Evolutionary conservation across 2,888 invertebrate genomes (phyloP).

Genomic region (Scaptomyza parva): DNA sequence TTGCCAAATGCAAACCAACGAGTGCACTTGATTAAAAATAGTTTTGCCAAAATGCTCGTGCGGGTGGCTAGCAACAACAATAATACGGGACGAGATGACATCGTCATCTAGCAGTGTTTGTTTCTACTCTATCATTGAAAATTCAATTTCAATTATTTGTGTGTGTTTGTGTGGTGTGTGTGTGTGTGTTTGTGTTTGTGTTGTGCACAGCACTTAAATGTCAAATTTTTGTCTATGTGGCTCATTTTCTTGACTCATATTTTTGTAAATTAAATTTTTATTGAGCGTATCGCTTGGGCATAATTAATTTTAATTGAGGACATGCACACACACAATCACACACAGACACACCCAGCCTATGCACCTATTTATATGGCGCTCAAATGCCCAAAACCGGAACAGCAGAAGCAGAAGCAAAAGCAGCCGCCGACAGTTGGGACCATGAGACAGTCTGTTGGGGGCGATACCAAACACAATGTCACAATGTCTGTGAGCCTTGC

Average conservation of each 20-base stretch:
- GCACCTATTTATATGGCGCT: conserved; percentile 46
- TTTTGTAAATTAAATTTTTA: conserved; percentile 80
- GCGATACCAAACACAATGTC: conserved; percentile 27
- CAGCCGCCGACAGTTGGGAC: conserved; percentile 21
- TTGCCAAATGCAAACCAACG: conserved; percentile 60
- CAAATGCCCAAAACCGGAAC: conserved; percentile 47
- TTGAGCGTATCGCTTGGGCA: conserved; percentile 79
- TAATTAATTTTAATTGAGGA: conserved; percentile 82
- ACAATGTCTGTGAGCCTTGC: conserved; percentile 22
- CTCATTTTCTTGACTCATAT: conserved; percentile 72
- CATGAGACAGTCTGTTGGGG: conserved; percentile 22
- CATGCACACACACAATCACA: conserved; percentile 42
- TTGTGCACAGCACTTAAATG: conserved; percentile 58
- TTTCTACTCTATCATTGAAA: conserved; percentile 69
- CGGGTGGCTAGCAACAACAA: conserved; percentile 58
- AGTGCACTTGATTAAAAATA: conserved; percentile 74
- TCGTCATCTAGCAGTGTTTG: conserved; percentile 48
- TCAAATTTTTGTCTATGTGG: conserved; percentile 60
- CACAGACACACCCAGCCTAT: conserved; percentile 13
- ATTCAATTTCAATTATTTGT: conserved; percentile 78
- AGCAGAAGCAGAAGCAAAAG: conserved; percentile 32
- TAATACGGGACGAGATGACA: conserved; percentile 33
- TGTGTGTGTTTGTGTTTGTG: conserved; percentile 20
- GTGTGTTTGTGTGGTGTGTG: conserved; percentile 13
- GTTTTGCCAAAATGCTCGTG: conserved; percentile 62